Evolutionary conservation across 2,113 vertebrate genomes (phyloP), one percentile per base, ranked within the genome.

Genomic region (Rissa tridactyla): DNA sequence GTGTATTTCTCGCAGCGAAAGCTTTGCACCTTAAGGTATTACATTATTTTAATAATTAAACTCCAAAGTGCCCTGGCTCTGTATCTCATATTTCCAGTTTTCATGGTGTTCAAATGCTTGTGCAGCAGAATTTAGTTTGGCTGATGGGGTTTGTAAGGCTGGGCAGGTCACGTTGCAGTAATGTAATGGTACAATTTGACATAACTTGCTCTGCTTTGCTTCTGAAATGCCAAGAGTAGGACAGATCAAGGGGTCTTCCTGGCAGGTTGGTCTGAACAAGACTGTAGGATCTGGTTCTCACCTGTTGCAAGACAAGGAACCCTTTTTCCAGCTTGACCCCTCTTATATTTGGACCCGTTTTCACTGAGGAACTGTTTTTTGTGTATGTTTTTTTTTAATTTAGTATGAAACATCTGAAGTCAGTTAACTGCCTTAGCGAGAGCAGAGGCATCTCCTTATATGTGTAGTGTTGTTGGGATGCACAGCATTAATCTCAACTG

Each of bases 1-100:
- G 27, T 82, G 82, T 94, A 51, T 83, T 96, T 94, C 68, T 93
- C 82, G 75, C 55, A 70, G 40, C 73, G 75, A 92, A 94, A 82
- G 34, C 32, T 90, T 94, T 85, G 54, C 66, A 92, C 21, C 14
- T 79, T 80, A 82, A 73, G 11, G 40, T 85, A 85, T 58, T 70
- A 54, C 27, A 73, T 91, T 93, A 81, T 93, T 84, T 88, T 91
- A 94, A 71, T 86, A 80, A 90, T 68, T 30, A n/a, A 40, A 51
- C 23, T 65, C 30, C 13, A 52, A 52, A 60, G 62, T 83, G 46
- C 16, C 44, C 13, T 75, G 57, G 51, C 22, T 91, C 57, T 79
- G 6, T 84, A 61, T 72, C 55, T 96, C 57, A 25, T 57, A 13
- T 94, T 96, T 96, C 57, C 40, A 57, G 20, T 93, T 85, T 85